Evolutionary conservation across 1,140 invertebrate genomes (phyloP).

Genomic region (Nasonia vitripennis): DNA sequence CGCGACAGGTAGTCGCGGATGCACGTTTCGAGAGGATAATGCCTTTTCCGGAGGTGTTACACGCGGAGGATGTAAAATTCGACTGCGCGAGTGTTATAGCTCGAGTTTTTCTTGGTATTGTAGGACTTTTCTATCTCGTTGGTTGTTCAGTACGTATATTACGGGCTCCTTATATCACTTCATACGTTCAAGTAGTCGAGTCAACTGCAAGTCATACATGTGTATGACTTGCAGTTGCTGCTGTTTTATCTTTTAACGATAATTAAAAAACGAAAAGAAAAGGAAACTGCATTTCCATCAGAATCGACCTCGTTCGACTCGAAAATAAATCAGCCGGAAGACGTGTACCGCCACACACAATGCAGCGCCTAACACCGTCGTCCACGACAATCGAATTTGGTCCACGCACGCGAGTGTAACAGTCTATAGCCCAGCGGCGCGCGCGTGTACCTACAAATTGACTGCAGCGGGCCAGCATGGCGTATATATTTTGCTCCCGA

Average conservation of each 20-base stretch:
- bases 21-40: neutral
- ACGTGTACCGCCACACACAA: too few relatives aligned
- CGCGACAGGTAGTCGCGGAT: neutral
- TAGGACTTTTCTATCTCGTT: neutral
- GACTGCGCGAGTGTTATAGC: neutral
- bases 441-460: constrained; percentile 6
- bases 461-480: neutral
- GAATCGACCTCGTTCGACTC: neutral
- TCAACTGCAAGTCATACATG: too few relatives aligned
- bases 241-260: too few relatives aligned
- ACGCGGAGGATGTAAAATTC: neutral
- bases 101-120: neutral
- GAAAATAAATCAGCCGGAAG: neutral
- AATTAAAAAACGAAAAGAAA: too few relatives aligned
- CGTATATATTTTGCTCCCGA: neutral
- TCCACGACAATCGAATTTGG: neutral
- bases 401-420: neutral
- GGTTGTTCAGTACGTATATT: too few relatives aligned
- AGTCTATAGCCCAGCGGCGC: neutral
- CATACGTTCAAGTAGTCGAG: too few relatives aligned
- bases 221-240: too few relatives aligned
- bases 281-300: too few relatives aligned
- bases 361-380: too few relatives aligned
- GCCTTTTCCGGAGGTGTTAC: neutral
- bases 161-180: too few relatives aligned